Evolutionary conservation across 2,113 vertebrate species (phyloP), one percentile per base, ranked within the genome.

Genomic region (Natator depressus): DNA sequence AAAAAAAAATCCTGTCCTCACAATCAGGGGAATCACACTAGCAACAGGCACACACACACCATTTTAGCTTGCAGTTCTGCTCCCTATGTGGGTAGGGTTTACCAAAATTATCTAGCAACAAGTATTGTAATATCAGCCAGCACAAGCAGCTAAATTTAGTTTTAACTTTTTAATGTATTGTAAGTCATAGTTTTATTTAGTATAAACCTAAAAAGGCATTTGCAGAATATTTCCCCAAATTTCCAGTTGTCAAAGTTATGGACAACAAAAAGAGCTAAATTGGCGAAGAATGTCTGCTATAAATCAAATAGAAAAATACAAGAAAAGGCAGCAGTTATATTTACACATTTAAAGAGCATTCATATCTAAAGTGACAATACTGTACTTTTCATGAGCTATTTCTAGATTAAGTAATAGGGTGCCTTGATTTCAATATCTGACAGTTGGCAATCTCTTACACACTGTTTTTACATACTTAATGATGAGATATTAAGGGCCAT

Each of bases 201-300:
- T 12, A 49, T 29, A 79, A 91, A 10, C 47, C 12, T n/a, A 14
- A 69, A 84, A 49, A 69, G 4, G n/a, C 81, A 69, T 20, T 50
- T 88, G 82, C 79, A 87, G 50, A 29, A 19, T 2, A 79, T 46
- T 93, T 49, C 35, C 57, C 75, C 4, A 6, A 82, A 84, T 57
- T 91, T 89, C 50, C 82, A 97, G 82, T 13, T 88, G 49, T 86
- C 80, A 75, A 7, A 75, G 65, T 90, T 88, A 75, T 20, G n/a
- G 42, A 65, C 55, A 57, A 57, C 55, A 57, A 57, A 42, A 89
- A 42, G 50, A 88, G 65, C 13, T 42, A 80, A 2, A 2, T 4
- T 3, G 22, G 5, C 31, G 51, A 57, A 35, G 8, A 82, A 38
- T 10, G 55, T 57, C 55, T 57, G 5, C 29, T 79, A 16, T 42